Conservation (phyloP, 1,140 invertebrate species). For the Drosophila grimshawi region DNA sequence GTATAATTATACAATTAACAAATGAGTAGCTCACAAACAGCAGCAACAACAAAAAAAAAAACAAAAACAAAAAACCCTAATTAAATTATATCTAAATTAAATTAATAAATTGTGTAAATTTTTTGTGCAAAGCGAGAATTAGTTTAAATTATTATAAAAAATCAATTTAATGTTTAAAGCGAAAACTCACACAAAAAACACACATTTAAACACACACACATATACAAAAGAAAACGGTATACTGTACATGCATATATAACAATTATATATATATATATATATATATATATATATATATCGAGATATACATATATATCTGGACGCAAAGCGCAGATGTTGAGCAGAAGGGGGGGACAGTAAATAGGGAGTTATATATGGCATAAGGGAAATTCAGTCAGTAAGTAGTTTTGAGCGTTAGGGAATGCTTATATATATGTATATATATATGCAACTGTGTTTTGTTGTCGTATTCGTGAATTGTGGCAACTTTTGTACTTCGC, state of each 20-base stretch:
- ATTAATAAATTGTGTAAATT: conserved; percentile 83
- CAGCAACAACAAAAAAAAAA: conserved; percentile 24
- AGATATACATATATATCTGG: conserved; percentile 65
- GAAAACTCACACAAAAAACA: conserved; percentile 39
- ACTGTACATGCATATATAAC: conserved; percentile 69
- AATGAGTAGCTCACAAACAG: conserved; percentile 55
- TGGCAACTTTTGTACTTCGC: conserved; percentile 64
- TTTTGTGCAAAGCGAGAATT: conserved; percentile 75
- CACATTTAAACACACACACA: conserved; percentile 36
- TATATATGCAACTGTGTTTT: conserved; percentile 31
- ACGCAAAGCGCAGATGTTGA: conserved; percentile 73
- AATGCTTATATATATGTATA: conserved; percentile 54
- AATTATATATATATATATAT: too few relatives aligned
- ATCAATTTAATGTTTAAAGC: conserved; percentile 41
- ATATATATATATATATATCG: conserved; percentile 41
- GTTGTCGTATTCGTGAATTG: conserved; percentile 42
- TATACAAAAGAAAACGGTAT: conserved; percentile 68
- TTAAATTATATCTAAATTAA: conserved; percentile 70
- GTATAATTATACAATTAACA: conserved; percentile 69
- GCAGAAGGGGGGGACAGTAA: neutral
- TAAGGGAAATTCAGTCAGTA: conserved; percentile 44
- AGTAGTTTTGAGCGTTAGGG: conserved; percentile 66
- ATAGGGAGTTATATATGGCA: conserved; percentile 24
- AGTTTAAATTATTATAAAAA: conserved; percentile 76
- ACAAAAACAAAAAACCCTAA: conserved; percentile 46